phyloP scores from a whole-genome alignment of 1,140 invertebrate species.

The Archivesica marissinica region DNA sequence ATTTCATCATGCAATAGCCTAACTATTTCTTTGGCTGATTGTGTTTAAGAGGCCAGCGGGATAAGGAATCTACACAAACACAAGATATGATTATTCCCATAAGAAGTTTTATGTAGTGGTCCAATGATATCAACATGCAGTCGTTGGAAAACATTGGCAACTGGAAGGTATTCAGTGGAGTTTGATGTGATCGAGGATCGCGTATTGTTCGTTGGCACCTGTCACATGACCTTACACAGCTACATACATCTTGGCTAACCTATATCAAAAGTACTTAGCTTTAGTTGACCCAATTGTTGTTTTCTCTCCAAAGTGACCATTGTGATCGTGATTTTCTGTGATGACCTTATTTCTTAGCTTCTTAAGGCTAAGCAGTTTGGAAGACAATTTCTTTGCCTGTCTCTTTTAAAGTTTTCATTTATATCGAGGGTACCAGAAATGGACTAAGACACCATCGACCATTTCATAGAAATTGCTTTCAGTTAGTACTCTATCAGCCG shows the following conservation, averaged over 20 bases:
- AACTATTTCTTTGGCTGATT: slow-evolving; percentile 46
- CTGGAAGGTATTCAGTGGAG: slow-evolving; percentile 45
- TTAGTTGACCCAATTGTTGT: background rate
- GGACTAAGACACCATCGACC: slow-evolving; percentile 62
- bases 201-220: slow-evolving; percentile 41
- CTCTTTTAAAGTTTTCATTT: slow-evolving; percentile 40
- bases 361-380: slow-evolving; percentile 62
- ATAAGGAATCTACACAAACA: slow-evolving; percentile 50
- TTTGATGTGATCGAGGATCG: background rate
- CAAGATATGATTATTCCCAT: slow-evolving; percentile 57
- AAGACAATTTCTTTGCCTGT: slow-evolving; percentile 3
- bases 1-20: slow-evolving; percentile 59
- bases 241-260: slow-evolving; percentile 32
- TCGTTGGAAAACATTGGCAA: slow-evolving; percentile 41
- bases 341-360: slow-evolving; percentile 43
- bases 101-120: slow-evolving; percentile 37
- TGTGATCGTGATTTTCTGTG: slow-evolving; percentile 56
- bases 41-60: slow-evolving; percentile 39
- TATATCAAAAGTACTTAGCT: slow-evolving; percentile 50
- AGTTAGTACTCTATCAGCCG: slow-evolving; percentile 6
- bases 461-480: slow-evolving; percentile 61
- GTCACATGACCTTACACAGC: slow-evolving; percentile 39
- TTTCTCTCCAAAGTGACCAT: slow-evolving; percentile 54
- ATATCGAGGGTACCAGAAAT: slow-evolving; percentile 53
- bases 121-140: slow-evolving; percentile 64